Evolutionary conservation across 2,113 vertebrate species (phyloP), one percentile per base, ranked within the genome.

Genomic region (Halichoerus grypus): DNA sequence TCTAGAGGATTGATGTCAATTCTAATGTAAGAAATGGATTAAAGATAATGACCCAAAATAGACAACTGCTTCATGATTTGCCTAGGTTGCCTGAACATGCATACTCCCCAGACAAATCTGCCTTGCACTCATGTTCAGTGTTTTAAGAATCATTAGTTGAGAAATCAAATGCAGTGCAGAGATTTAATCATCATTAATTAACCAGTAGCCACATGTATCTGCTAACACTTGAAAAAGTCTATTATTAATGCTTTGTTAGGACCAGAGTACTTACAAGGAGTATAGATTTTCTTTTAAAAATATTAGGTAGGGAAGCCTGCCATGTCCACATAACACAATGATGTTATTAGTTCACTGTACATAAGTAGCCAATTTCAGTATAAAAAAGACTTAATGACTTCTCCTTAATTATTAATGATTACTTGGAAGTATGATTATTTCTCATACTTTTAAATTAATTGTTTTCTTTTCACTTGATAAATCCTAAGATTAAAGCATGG

Each of bases 341-440:
- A 53, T 36, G 71, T 4, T 84, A 19, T 51, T 46, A 85, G n/a
- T 89, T 94, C 3, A 87, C 8, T 67, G 1, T n/a, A 31, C 36
- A 14, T 61, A 79, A 65, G 12, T 42, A 82, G 53, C 13, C 21
- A 80, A 57, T 72, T 82, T 95, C 12, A 93, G 72, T 57, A 42
- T 14, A 83, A 33, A 86, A 42, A 97, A 61, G 9, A 85, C 71
- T 49, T 80, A 36, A 49, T 46, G 9, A 55, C 59, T 89, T 57
- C 4, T 88, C 24, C 59, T 79, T 46, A 46, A 57, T 86, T 86
- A 71, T 86, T 86, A 93, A 94, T 86, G 59, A 93, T 81, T 76
- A 81, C 51, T 21, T 72, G 15, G 74, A 93, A 92, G 16, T 53
- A 77, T 15, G 2, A 14, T 22, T 80, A 12, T 33, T 86, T 85